These are phyloP conservation scores for Bettongia penicillata DNA, from an alignment of 2,113 vertebrate genomes.

Conservation along the genomic window DNA sequence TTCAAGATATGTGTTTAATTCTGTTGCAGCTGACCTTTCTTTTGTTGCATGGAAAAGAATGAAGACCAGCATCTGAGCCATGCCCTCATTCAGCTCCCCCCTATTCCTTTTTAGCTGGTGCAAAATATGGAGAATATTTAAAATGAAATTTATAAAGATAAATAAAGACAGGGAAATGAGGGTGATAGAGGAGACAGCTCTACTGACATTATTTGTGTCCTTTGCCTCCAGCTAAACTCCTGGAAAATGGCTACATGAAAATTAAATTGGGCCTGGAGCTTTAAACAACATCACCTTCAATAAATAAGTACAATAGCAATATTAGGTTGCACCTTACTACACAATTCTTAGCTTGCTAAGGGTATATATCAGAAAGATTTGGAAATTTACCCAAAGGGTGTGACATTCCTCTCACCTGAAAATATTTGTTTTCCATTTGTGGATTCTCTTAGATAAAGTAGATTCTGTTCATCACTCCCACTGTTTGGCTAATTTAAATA, in stretches of 20 bases:
- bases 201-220: slow-evolving; percentile 41
- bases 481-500: slow-evolving; percentile 62
- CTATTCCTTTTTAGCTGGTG: slow-evolving; percentile 4
- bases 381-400: background rate
- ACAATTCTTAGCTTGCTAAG: slow-evolving; percentile 19
- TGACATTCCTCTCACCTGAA: background rate
- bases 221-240: slow-evolving; percentile 52
- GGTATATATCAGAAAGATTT: background rate
- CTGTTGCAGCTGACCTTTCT: background rate
- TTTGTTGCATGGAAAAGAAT: background rate
- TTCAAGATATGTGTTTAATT: background rate
- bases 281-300: slow-evolving; percentile 59
- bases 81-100: background rate
- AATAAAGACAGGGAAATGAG: slow-evolving; percentile 46
- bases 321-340: background rate
- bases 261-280: slow-evolving; percentile 62
- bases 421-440: slow-evolving; percentile 30
- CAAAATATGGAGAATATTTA: background rate
- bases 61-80: background rate
- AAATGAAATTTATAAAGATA: slow-evolving; percentile 14
- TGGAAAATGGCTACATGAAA: slow-evolving; percentile 54
- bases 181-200: slow-evolving; percentile 17
- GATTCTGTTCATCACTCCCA: background rate
- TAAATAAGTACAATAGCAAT: slow-evolving; percentile 23
- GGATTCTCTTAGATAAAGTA: slow-evolving; percentile 23